A percentile compares a stretch with the other conserved stretches of the same genome.
These are phyloP conservation scores for Turritopsis rubra DNA, from an alignment of 30 jellyfish, hydroid and myxozoan species.

Conservation along the genomic window DNA sequence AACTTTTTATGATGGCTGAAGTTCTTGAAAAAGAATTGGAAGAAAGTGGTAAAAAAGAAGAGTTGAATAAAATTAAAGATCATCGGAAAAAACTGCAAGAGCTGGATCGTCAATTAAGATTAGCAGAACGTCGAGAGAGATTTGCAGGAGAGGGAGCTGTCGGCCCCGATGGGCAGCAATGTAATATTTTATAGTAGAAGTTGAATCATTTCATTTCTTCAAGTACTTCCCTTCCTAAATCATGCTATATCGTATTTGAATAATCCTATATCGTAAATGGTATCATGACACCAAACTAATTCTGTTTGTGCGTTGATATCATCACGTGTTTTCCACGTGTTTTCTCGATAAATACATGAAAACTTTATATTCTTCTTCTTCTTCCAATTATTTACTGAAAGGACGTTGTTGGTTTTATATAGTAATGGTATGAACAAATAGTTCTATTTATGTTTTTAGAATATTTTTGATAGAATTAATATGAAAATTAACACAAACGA, in stretches of 20 bases:
- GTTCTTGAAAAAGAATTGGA: conserved; percentile 78
- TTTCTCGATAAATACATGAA: not conserved
- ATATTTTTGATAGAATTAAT: not conserved
- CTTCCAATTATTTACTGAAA: not conserved
- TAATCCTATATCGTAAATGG: not conserved
- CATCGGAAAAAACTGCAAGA: conserved; percentile 78
- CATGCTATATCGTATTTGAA: not conserved
- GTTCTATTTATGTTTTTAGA: not conserved
- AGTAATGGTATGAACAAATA: not conserved
- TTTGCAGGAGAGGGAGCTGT: conserved; percentile 66
- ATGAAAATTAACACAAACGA: not conserved
- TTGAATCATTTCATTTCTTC: not conserved
- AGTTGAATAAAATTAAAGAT: conserved; percentile 63
- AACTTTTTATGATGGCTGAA: conserved; percentile 83
- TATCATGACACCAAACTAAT: too few relatives aligned
- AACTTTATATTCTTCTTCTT: not conserved
- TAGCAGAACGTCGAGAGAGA: conserved; percentile 82
- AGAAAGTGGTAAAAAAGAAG: conserved; percentile 88
- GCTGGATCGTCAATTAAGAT: conserved; percentile 70
- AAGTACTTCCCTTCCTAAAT: not conserved
- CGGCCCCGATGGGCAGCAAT: conserved; percentile 38
- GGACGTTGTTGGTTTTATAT: not conserved
- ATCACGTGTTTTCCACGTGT: not conserved
- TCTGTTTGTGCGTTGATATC: too few relatives aligned
- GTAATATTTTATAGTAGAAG: conserved; percentile 16